Percentiles rank a stretch among this genome's conserved stretches.
Conservation (phyloP, 2,888 invertebrate genomes). For the Agriotes lineatus region DNA sequence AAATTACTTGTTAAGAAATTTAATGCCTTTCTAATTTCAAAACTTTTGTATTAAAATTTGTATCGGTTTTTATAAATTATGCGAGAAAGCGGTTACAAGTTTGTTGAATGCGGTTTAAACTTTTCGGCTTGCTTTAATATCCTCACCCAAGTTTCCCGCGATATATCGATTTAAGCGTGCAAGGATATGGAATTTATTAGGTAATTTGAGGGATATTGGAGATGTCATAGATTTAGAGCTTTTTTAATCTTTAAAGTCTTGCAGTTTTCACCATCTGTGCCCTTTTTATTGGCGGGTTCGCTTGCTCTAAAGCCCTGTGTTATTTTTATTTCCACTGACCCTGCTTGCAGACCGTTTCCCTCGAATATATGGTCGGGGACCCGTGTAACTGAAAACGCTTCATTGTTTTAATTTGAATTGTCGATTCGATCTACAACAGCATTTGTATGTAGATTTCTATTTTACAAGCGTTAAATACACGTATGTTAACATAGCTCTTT, state of each 20-base stretch:
- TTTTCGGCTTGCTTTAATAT: slow-evolving; percentile 34
- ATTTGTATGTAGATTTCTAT: background rate
- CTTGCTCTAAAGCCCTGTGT: slow-evolving; percentile 1
- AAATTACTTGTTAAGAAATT: slow-evolving; percentile 36
- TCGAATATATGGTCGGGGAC: background rate
- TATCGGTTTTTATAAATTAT: slow-evolving; percentile 42
- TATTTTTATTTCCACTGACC: slow-evolving; percentile 7
- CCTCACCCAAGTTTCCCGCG: slow-evolving; percentile 28
- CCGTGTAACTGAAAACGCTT: slow-evolving; percentile 1
- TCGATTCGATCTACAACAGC: background rate
- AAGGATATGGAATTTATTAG: slow-evolving; percentile 36
- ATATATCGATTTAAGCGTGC: slow-evolving; percentile 38
- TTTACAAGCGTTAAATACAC: no score
- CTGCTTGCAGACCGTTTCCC: background rate
- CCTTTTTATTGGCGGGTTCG: slow-evolving; percentile 15
- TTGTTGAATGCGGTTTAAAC: slow-evolving; percentile 38
- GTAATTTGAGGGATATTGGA: slow-evolving; percentile 40
- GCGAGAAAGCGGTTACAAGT: slow-evolving; percentile 38
- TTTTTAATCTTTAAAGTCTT: slow-evolving; percentile 33
- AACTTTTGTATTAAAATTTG: slow-evolving; percentile 37
- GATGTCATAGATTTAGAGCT: slow-evolving; percentile 38
- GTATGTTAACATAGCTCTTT: no score
- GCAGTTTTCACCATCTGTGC: slow-evolving; percentile 39
- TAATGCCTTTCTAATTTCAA: slow-evolving; percentile 39
- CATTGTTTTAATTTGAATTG: background rate